A percentile compares a stretch with the other conserved stretches of the same genome.
phyloP scores from a whole-genome alignment of 1,140 invertebrate genomes.

The Eueides isabella region DNA sequence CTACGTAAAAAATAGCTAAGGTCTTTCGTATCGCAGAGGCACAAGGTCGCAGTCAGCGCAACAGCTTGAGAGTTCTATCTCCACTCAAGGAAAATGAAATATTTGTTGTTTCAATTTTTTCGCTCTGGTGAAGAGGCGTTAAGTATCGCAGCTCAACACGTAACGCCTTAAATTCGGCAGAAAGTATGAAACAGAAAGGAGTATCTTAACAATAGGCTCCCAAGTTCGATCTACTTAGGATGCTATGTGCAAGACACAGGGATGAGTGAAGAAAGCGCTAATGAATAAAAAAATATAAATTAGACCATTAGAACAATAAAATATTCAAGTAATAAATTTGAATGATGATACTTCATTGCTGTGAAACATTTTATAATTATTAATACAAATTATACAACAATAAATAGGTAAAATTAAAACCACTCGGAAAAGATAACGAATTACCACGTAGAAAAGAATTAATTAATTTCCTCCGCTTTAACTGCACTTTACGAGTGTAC shows the following conservation, averaged over 20 bases:
- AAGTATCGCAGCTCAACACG: not conserved
- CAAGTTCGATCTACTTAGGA: not conserved
- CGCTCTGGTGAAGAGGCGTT: not conserved
- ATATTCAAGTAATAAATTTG: no score
- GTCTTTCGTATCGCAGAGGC: not conserved
- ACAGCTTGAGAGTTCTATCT: not conserved
- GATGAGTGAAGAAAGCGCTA: not conserved
- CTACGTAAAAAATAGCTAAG: no score
- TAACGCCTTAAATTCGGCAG: not conserved
- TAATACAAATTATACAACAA: no score
- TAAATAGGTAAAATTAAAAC: not conserved
- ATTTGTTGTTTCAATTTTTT: no score
- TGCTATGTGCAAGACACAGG: not conserved
- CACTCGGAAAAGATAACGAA: constrained; percentile 25
- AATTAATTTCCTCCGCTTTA: constrained; percentile 23
- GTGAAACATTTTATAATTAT: no score
- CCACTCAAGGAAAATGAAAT: not conserved
- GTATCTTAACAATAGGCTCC: not conserved
- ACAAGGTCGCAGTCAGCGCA: not conserved
- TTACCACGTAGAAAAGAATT: constrained; percentile 25
- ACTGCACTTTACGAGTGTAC: constrained; percentile 20
- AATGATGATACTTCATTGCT: no score
- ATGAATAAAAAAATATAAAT: no score
- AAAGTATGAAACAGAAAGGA: not conserved
- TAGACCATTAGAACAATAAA: no score